Conservation (phyloP, 2,113 vertebrate species). For the Stercorarius parasiticus region DNA sequence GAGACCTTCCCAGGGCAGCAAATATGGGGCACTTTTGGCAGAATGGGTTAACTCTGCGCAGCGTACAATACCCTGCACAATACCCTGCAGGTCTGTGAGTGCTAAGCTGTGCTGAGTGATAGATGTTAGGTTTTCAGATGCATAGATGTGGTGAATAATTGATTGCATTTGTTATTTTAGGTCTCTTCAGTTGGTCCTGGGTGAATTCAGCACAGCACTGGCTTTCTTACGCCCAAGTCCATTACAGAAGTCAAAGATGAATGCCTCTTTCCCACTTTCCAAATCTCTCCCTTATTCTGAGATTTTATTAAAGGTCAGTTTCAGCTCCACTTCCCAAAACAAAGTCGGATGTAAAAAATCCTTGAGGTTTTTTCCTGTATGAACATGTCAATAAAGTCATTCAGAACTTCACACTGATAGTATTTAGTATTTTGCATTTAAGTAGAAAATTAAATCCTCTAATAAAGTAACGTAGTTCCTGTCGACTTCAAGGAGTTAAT, state of each 20-base stretch:
- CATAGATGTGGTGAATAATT: slow-evolving; percentile 1
- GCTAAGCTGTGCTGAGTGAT: not conserved
- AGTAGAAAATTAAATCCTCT: not conserved
- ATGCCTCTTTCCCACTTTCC: not conserved
- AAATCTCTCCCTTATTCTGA: not conserved
- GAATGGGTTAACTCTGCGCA: not conserved
- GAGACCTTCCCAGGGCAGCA: not conserved
- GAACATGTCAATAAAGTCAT: not conserved
- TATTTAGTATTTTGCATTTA: not conserved
- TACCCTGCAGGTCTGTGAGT: not conserved
- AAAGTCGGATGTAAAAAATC: not conserved
- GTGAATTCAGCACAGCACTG: not conserved
- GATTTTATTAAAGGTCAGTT: not conserved
- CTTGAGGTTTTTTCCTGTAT: not conserved
- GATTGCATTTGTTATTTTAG: not conserved
- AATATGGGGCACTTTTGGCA: not conserved
- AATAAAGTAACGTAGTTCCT: not conserved
- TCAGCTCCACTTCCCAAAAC: not conserved
- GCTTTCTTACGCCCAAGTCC: not conserved
- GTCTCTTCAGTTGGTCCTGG: not conserved
- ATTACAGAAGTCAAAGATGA: not conserved
- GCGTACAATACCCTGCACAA: not conserved
- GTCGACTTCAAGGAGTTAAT: not conserved
- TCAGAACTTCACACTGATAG: not conserved
- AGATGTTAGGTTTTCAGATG: not conserved